Percentiles rank a stretch among this genome's conserved stretches.
These are phyloP conservation scores for Thermophis baileyi DNA, from an alignment of 2,113 vertebrate species.

Conservation along the genomic window DNA sequence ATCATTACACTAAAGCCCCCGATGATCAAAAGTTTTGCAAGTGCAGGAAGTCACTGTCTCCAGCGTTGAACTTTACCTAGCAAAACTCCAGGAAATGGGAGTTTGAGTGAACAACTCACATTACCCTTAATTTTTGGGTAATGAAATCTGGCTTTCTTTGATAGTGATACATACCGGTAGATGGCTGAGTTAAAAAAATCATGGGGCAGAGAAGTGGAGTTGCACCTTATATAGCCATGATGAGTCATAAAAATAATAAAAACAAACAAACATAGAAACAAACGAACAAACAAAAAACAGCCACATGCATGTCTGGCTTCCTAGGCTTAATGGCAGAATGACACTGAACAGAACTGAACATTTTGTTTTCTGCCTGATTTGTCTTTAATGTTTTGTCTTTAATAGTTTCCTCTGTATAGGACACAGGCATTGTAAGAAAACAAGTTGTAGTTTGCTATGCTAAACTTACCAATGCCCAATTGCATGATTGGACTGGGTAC, in stretches of 20 bases:
- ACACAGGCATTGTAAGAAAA: background rate
- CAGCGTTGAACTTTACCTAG: background rate
- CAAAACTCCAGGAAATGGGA: background rate
- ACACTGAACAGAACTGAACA: background rate
- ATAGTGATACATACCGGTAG: background rate
- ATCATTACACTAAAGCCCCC: background rate
- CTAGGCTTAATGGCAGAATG: background rate
- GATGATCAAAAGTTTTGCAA: background rate
- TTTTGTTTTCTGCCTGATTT: background rate
- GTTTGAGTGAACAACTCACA: background rate
- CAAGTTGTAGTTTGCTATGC: background rate
- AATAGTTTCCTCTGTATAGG: background rate
- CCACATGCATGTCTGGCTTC: background rate
- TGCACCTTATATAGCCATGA: background rate
- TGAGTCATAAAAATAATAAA: background rate
- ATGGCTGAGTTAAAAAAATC: background rate
- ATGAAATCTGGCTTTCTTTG: background rate
- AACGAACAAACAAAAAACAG: background rate
- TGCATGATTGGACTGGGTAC: background rate
- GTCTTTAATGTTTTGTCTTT: background rate
- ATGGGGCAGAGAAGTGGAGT: background rate
- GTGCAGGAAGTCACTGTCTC: background rate
- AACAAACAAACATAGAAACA: background rate
- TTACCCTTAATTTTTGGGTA: background rate
- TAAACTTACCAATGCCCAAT: background rate